These are phyloP conservation scores for Bryconaethiops microstoma DNA, from an alignment of 2,797 vertebrate genomes.

Conservation along the genomic window DNA sequence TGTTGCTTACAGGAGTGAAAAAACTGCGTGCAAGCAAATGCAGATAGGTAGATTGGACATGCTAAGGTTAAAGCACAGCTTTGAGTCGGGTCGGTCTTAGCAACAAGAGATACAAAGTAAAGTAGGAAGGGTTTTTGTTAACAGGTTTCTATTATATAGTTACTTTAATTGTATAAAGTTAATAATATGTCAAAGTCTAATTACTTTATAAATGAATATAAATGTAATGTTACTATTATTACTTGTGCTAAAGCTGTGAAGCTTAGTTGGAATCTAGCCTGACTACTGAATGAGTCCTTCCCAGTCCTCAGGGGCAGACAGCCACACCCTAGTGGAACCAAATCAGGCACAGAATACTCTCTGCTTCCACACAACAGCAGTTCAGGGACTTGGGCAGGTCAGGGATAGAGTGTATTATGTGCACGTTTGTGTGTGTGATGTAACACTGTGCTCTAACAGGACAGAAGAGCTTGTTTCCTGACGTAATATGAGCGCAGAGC, in stretches of 20 bases:
- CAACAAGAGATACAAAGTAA: slow-evolving; percentile 1
- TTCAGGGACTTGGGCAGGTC: slow-evolving; percentile 38
- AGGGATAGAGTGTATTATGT: slow-evolving; percentile 20
- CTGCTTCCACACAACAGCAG: slow-evolving; percentile 39
- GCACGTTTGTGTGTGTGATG: slow-evolving; percentile 25
- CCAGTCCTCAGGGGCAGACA: slow-evolving; percentile 40
- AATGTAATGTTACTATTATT: neutral
- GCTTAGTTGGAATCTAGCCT: slow-evolving; percentile 27
- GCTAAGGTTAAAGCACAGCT: neutral
- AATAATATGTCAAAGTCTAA: neutral
- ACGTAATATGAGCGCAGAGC: slow-evolving; percentile 4
- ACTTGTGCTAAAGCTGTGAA: slow-evolving; percentile 13
- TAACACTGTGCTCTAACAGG: slow-evolving; percentile 30
- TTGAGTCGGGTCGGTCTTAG: neutral
- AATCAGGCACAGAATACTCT: slow-evolving; percentile 19
- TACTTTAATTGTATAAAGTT: neutral
- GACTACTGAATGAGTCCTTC: slow-evolving; percentile 42
- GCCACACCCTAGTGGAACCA: slow-evolving; percentile 39
- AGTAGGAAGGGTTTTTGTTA: neutral
- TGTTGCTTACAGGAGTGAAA: slow-evolving; percentile 1
- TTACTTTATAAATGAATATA: neutral
- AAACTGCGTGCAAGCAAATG: neutral
- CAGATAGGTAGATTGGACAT: neutral
- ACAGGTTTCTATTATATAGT: too few relatives aligned
- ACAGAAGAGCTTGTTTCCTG: slow-evolving; percentile 23